Conservation (phyloP, 2,888 invertebrate species). For the Tryphoninae sp. region DNA sequence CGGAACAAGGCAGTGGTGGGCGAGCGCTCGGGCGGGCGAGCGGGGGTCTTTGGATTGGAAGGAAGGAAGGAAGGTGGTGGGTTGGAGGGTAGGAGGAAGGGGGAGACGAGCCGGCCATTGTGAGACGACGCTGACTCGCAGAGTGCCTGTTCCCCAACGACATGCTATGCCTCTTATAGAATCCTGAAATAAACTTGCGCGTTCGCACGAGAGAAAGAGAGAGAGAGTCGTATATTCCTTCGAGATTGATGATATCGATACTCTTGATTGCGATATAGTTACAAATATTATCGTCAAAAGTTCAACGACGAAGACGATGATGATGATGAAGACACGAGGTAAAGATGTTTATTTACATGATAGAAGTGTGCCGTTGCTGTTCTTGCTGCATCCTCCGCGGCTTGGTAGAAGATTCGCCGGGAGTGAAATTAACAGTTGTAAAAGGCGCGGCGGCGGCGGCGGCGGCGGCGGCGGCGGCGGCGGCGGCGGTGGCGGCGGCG, state of each 20-base stretch:
- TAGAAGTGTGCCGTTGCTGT: slow-evolving; percentile 73
- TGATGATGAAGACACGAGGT: not conserved
- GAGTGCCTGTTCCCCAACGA: slow-evolving; percentile 1
- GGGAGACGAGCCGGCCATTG: too few species aligned
- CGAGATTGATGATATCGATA: too few species aligned
- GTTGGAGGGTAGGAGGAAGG: not conserved
- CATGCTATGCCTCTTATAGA: slow-evolving; percentile 57
- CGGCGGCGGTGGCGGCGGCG: slow-evolving; percentile 2
- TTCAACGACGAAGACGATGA: slow-evolving; percentile 3
- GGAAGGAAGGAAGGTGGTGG: not conserved
- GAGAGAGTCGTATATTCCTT: too few species aligned
- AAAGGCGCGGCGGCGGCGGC: not conserved
- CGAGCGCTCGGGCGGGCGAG: not conserved
- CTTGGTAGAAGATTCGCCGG: slow-evolving; percentile 66
- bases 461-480: slow-evolving; percentile 38
- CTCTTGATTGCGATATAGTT: too few species aligned
- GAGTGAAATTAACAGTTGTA: slow-evolving; percentile 49
- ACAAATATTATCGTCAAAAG: too few species aligned
- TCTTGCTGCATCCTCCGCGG: slow-evolving; percentile 67
- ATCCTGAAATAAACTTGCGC: slow-evolving; percentile 58
- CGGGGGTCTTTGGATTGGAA: not conserved
- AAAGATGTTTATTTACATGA: slow-evolving; percentile 76
- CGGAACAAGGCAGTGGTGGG: not conserved
- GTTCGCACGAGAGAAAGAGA: slow-evolving; percentile 4
- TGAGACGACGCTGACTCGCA: not conserved